Percentiles rank a stretch among this genome's conserved stretches.
These are phyloP conservation scores for Nothobranchius kuhntae DNA, from an alignment of 2,113 vertebrate species.

Conservation along the genomic window DNA sequence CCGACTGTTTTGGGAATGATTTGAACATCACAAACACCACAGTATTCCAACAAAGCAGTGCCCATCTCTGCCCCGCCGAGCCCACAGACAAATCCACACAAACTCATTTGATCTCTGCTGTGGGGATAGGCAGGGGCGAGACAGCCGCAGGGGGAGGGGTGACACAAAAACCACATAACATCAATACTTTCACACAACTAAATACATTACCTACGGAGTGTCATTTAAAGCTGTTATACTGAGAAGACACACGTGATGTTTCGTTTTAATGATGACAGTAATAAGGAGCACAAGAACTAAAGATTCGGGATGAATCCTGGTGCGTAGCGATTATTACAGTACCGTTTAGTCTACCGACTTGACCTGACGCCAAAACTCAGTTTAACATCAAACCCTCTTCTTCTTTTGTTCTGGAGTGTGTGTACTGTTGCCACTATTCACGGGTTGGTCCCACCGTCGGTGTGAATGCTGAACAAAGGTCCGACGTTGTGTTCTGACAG, in stretches of 20 bases:
- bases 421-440: constrained; percentile 16
- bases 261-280: constrained; percentile 31
- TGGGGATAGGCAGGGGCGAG: constrained; percentile 33
- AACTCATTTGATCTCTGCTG: constrained; percentile 21
- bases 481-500: constrained; percentile 46
- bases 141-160: constrained; percentile 7
- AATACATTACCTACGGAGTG: constrained; percentile 57
- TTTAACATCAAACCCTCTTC: constrained; percentile 3
- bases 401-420: constrained; percentile 12
- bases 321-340: constrained; percentile 45
- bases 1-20: constrained; percentile 75
- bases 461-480: constrained; percentile 31
- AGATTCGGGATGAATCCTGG: constrained; percentile 35
- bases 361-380: constrained; percentile 34
- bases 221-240: constrained; percentile 68
- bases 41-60: constrained; percentile 71
- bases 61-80: constrained; percentile 50
- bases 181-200: constrained; percentile 65
- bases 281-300: constrained; percentile 46
- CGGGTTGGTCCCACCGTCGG: constrained; percentile 45
- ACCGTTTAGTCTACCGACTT: constrained; percentile 23
- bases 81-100: constrained; percentile 55
- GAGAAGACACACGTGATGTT: constrained; percentile 51
- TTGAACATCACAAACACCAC: constrained; percentile 75
- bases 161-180: constrained; percentile 71